Base-by-base conservation (phyloP, 2,797 vertebrate genomes). In the Crossoptilon crossoptilon region DNA sequence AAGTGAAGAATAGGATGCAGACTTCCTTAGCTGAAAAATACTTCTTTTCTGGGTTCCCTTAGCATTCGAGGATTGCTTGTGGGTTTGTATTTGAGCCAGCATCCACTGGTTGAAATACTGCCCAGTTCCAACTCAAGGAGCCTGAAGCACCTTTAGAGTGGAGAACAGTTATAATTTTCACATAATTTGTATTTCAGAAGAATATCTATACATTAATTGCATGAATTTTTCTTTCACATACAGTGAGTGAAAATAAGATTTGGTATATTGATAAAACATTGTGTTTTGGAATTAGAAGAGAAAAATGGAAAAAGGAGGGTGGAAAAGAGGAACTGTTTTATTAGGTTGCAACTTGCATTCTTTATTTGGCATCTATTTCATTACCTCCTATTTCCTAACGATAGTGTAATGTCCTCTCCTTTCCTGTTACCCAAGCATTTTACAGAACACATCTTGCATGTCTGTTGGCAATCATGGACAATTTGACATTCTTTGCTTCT, bases 381-480 rank as follows among this genome's bases (percentile, higher is more conserved):
- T 93, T 94, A 96, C 81, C 96, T 96, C 77, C 93, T 86, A 60
- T 95, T 98, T 98, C 98, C 97, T 97, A 94, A 93, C 41, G 79
- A 80, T 67, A 96, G 80, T 29, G 95, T 96, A 96, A 97, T 97
- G 91, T 90, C 86, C 92, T 95, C 91, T 93, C 94, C 97, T 97
- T 98, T 98, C 97, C 97, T 97, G 97, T 98, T 98, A 87, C 97
- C 95, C 96, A 97, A 98, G 97, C 67, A 91, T 92, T 92, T 91
- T 91, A 90, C 93, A 97, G 94, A 97, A 95, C 93, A 90, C 87
- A 27, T 88, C 93, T 97, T 95, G 90, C 96, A 93, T 19, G 55
- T 74, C 87, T 97, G 64, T 92, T 96, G 82, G 96, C 93, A 97
- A 95, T 82, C 91, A 55, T 78, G 93, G 93, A 93, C 85, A 82